Percentiles rank a stretch among this genome's conserved stretches.
phyloP scores from a whole-genome alignment of 2,113 vertebrate species.

The Anarrhichthys ocellatus region DNA sequence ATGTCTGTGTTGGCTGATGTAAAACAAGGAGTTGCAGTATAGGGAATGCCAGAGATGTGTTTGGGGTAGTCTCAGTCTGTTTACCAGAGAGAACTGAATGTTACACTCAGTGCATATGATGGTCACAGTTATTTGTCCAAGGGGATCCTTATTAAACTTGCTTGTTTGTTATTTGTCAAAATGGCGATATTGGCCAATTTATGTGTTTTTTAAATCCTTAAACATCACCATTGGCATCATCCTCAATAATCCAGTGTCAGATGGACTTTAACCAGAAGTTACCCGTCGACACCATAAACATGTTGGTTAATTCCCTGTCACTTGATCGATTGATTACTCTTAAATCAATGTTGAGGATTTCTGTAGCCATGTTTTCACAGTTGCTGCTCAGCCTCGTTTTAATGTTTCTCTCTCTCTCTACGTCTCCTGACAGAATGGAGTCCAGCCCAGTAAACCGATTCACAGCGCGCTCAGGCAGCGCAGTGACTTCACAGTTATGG shows the following conservation, averaged over 20 bases:
- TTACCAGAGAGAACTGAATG: neutral
- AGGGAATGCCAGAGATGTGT: neutral
- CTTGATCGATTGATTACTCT: neutral
- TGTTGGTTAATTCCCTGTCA: neutral
- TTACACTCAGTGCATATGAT: neutral
- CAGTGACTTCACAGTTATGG: conserved; percentile 94
- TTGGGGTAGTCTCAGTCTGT: neutral
- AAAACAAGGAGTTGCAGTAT: neutral
- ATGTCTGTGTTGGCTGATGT: neutral
- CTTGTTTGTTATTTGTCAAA: neutral
- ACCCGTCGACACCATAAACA: neutral
- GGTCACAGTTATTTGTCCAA: neutral
- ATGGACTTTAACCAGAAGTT: neutral
- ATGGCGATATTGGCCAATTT: too few species aligned
- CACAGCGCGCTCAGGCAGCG: conserved; percentile 87
- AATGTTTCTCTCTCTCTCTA: neutral
- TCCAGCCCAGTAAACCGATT: conserved; percentile 84
- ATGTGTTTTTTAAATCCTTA: neutral
- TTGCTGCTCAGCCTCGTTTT: neutral
- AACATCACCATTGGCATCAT: neutral
- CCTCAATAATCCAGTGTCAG: neutral
- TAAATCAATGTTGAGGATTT: neutral
- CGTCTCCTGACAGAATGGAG: conserved; percentile 86
- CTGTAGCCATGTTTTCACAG: neutral
- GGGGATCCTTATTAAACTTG: neutral